These are phyloP conservation scores for Lepus europaeus DNA, from an alignment of 2,113 vertebrate genomes.

Conservation along the genomic window DNA sequence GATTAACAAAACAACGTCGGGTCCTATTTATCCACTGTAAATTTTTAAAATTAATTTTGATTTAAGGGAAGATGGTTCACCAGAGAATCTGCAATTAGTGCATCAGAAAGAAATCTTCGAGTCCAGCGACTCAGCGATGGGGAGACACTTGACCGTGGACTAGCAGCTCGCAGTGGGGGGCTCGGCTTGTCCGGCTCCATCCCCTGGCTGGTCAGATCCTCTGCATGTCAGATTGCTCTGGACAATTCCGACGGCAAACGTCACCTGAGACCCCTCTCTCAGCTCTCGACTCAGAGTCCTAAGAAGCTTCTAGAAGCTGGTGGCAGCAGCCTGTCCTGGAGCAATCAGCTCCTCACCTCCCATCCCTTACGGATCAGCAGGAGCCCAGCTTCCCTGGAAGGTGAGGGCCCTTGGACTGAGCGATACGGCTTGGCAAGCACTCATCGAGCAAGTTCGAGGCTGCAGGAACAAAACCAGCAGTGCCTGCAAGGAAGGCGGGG, in stretches of 20 bases:
- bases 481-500: neutral
- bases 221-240: neutral
- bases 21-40: neutral
- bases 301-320: conserved; percentile 28
- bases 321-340: neutral
- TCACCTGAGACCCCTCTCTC: neutral
- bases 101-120: neutral
- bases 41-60: neutral
- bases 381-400: neutral
- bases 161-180: neutral
- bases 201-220: neutral
- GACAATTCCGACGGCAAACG: neutral
- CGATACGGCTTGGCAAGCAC: neutral
- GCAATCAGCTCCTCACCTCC: neutral
- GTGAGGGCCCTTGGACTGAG: neutral
- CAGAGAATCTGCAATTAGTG: neutral
- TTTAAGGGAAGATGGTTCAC: conserved; percentile 4
- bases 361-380: neutral
- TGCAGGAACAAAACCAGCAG: neutral
- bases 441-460: neutral
- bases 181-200: neutral
- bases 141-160: neutral
- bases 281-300: neutral
- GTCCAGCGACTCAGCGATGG: rapidly evolving
- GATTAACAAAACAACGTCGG: neutral